A percentile compares a stretch with the other conserved stretches of the same genome.
Conservation (phyloP, 92 coral and sea anemone species). For the Umimayanthus chanpuru region DNA sequence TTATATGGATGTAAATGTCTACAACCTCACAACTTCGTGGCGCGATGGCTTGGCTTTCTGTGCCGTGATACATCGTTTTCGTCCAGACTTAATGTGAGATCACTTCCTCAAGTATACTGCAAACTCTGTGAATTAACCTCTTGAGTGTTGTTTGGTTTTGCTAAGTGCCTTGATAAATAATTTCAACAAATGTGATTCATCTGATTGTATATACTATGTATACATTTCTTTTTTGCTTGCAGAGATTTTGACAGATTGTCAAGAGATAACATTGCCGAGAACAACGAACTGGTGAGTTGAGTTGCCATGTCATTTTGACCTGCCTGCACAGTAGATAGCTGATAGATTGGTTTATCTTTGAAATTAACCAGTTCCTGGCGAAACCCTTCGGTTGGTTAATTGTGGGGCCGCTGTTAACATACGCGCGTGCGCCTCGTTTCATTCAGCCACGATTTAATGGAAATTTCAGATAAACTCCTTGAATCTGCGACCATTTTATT, state of each 20-base stretch:
- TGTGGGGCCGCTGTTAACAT: neutral
- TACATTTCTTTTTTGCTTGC: slow-evolving; percentile 36
- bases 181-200: slow-evolving; percentile 31
- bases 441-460: neutral
- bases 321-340: neutral
- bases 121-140: slow-evolving; percentile 16
- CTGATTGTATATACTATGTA: neutral
- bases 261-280: slow-evolving; percentile 77
- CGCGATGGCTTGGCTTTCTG: slow-evolving; percentile 91
- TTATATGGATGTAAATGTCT: slow-evolving; percentile 75
- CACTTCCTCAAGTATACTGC: slow-evolving; percentile 10
- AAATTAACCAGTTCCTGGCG: neutral
- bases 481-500: neutral
- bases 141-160: slow-evolving; percentile 44
- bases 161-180: slow-evolving; percentile 32
- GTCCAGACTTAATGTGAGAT: slow-evolving; percentile 87
- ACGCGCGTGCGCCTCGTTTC: neutral
- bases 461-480: neutral
- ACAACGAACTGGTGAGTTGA: slow-evolving; percentile 80
- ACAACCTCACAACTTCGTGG: slow-evolving; percentile 85
- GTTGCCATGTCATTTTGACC: neutral
- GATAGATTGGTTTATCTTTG: neutral
- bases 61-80: slow-evolving; percentile 82
- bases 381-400: too few species aligned
- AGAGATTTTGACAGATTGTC: slow-evolving; percentile 90